Base-by-base conservation (phyloP, 2,113 vertebrate genomes). In the Symphodus melops region DNA sequence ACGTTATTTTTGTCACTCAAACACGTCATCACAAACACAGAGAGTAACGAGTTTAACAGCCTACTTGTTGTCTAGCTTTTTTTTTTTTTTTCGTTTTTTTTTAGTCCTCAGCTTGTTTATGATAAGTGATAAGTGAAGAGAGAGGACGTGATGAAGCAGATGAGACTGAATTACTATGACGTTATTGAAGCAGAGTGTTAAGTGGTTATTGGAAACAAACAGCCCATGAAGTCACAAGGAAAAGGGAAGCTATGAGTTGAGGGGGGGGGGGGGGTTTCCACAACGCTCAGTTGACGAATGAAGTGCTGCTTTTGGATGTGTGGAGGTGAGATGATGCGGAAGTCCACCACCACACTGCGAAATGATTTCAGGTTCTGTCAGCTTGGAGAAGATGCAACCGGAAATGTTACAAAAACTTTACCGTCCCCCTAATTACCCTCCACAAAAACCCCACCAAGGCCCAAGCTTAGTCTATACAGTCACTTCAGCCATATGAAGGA, bases 1-100 rank as follows among this genome's bases (percentile, higher is more conserved):
- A 68, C 72, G 92, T 48, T 83, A 58, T 57, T 48, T 77, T 75
- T 82, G 68, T 90, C 91, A 95, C 87, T 91, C 85, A 86, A 92
- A 92, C 92, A 94, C 93, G 75, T 86, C 81, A 89, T 88, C 90
- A 94, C 90, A 79, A 92, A 88, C 87, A 91, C 77, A 82, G 72
- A 88, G 75, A 86, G 77, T 77, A 86, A 77, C 84, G 84, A 84
- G 88, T 89, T 88, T 76, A 84, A 92, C 66, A 82, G 75, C 77
- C 83, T 85, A 89, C 77, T 68, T 44, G 59, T 72, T 69, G 53
- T 41, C 73, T 81, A 88, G 46, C 23, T 70, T 79, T 76, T 54
- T 33, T 80, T 63, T 70, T 23, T 81, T 33, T n/a, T n/a, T n/a
- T n/a, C n/a, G n/a, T 79, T 76, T 54, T 33, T 80, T 63, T 70